Base-by-base conservation (phyloP, 2,797 vertebrate species). In the Acanthurus tractus region DNA sequence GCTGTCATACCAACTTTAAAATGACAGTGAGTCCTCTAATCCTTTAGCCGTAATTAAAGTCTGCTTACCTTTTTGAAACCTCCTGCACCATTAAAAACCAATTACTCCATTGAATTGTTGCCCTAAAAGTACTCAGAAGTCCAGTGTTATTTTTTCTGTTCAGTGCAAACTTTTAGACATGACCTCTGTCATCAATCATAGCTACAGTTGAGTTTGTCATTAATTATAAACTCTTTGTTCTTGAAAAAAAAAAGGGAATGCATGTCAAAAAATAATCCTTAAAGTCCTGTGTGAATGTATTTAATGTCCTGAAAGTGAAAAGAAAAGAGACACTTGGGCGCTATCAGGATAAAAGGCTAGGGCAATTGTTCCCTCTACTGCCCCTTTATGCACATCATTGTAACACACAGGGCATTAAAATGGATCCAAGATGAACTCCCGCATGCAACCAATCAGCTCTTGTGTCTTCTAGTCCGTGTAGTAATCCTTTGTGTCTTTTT, bases 401-500 rank as follows among this genome's bases (percentile, higher is more conserved):
- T 56, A 56, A 78, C 55, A 58, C 74, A 38, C 11, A 59, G 15
- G 29, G 44, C 57, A 46, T 56, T 70, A 50, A 74, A 63, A 79
- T 67, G 56, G 66, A 83, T 76, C 72, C 13, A 12, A 53, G 62
- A 74, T 79, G 55, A 84, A 86, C 65, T 81, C 74, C 65, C 63
- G 12, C 13, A 9, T 75, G 66, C 58, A 81, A 45, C 49, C 48
- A 3, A 54, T 67, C 38, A 59, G 70, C 63, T 76, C 48, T 34
- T 68, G 62, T 76, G 77, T 70, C 59, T 62, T 76, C 52, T 44
- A 13, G 50, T 56, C 53, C 45, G 44, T 54, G 66, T 52, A 38
- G 46, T 90, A 86, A 91, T 92, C 84, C 75, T 76, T 78, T 48
- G 45, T 71, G 82, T 86, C 55, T 68, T 76, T 82, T 83, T 63